Percentiles rank a stretch among this genome's conserved stretches.
phyloP scores from a whole-genome alignment of 2,888 invertebrate genomes.

The Linnaemya tessellans region DNA sequence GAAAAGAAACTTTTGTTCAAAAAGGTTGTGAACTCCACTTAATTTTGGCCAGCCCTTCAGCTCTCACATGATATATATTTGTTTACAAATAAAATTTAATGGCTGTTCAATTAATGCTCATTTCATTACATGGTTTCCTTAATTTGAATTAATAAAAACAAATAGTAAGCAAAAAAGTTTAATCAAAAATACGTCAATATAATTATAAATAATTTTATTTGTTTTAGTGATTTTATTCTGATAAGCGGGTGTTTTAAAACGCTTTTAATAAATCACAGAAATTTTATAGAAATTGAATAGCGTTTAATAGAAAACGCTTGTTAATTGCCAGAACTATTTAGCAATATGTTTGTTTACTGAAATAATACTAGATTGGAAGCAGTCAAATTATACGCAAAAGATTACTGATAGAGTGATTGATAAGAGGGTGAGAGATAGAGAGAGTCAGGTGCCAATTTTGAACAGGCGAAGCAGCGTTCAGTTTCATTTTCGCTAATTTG shows the following conservation, averaged over 20 bases:
- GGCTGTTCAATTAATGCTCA: not conserved
- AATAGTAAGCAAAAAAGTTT: conserved; percentile 5
- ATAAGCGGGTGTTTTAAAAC: conserved; percentile 9
- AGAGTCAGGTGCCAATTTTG: not conserved
- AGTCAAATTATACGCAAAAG: not conserved
- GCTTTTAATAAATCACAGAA: conserved; percentile 36
- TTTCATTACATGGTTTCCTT: not conserved
- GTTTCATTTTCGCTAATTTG: no score
- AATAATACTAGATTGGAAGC: no score
- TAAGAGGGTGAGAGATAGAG: no score
- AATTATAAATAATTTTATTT: not conserved
- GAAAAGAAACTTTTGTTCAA: no score
- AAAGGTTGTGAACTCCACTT: no score
- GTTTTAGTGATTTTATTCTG: conserved; percentile 9
- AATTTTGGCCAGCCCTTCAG: no score
- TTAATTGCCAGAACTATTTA: not conserved
- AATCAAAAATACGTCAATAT: conserved; percentile 33
- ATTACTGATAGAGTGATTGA: no score
- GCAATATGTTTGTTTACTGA: not conserved
- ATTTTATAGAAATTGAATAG: conserved; percentile 19
- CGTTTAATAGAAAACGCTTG: not conserved
- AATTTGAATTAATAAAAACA: not conserved
- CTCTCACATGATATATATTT: no score
- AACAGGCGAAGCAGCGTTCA: no score
- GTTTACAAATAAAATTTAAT: no score